These are phyloP conservation scores for Polyploca ridens DNA, from an alignment of 2,888 invertebrate species.

Conservation along the genomic window DNA sequence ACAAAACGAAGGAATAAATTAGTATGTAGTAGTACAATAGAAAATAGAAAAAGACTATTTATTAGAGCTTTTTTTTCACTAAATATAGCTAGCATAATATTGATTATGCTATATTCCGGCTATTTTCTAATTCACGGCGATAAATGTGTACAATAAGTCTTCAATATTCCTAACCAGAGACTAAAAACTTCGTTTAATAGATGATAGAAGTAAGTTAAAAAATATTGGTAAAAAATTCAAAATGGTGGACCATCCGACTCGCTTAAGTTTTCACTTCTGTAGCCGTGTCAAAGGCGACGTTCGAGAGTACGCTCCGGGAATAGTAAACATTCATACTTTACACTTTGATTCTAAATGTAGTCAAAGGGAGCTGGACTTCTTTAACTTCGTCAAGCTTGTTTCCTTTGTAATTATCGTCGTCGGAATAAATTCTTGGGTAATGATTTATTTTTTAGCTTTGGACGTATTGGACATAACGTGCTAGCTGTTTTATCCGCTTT, in stretches of 20 bases:
- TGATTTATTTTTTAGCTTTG: neutral
- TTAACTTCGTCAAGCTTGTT: neutral
- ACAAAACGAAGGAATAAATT: too few relatives aligned
- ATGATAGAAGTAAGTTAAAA: neutral
- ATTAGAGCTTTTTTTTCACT: too few relatives aligned
- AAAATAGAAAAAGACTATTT: too few relatives aligned
- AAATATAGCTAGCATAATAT: too few relatives aligned
- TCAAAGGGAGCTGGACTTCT: neutral
- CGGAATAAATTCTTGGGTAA: neutral
- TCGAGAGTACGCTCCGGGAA: neutral
- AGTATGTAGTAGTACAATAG: too few relatives aligned
- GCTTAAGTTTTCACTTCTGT: neutral
- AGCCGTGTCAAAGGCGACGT: conserved; percentile 7
- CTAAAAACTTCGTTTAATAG: neutral
- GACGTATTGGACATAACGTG: too few relatives aligned
- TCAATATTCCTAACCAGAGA: neutral
- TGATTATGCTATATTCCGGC: too few relatives aligned
- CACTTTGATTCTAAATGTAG: conserved; percentile 2
- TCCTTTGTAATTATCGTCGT: neutral
- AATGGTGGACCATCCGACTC: neutral
- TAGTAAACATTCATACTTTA: conserved; percentile 7
- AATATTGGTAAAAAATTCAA: neutral
- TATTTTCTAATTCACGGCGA: too few relatives aligned
- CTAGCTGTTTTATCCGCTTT: too few relatives aligned
- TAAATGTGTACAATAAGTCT: neutral